Evolutionary conservation across 2,113 vertebrate species (phyloP).

Genomic region (Meriones unguiculatus): DNA sequence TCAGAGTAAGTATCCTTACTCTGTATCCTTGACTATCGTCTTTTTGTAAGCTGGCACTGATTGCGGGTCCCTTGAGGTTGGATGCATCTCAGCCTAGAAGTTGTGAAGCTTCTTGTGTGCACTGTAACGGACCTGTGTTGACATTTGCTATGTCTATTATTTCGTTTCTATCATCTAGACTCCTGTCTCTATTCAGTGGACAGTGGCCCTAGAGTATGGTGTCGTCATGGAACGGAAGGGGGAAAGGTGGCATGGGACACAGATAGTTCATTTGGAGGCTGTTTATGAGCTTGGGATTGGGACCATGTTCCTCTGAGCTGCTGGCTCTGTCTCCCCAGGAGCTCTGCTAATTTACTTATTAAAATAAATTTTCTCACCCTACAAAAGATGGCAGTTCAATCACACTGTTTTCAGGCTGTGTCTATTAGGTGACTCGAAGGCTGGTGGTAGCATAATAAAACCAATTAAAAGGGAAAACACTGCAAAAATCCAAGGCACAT

Average conservation of each 20-base stretch:
- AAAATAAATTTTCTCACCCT: constrained; percentile 23
- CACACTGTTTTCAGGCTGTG: constrained; percentile 73
- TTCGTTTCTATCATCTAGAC: not conserved
- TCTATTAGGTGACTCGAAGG: constrained; percentile 83
- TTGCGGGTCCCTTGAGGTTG: not conserved
- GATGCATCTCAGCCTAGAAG: not conserved
- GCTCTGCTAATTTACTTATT: constrained; percentile 66
- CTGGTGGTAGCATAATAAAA: constrained; percentile 78
- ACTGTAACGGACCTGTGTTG: no score
- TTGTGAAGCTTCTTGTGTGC: not conserved
- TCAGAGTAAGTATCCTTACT: not conserved
- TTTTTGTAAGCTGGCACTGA: not conserved
- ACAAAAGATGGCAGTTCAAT: constrained; percentile 65
- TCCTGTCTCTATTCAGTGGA: not conserved
- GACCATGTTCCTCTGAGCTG: not conserved
- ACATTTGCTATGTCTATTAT: not conserved
- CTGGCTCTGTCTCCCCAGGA: constrained; percentile 74
- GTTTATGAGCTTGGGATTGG: not conserved
- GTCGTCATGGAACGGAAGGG: not conserved
- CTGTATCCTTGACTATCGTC: constrained; percentile 4
- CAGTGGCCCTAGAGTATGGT: not conserved
- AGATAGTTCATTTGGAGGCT: not conserved
- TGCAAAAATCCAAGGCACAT: not conserved
- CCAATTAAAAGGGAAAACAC: constrained; percentile 78
- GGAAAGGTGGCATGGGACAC: not conserved